A percentile compares a stretch with the other conserved stretches of the same genome.
Conservation (phyloP, 2,888 invertebrate species). For the Heteromurus nitidus region DNA sequence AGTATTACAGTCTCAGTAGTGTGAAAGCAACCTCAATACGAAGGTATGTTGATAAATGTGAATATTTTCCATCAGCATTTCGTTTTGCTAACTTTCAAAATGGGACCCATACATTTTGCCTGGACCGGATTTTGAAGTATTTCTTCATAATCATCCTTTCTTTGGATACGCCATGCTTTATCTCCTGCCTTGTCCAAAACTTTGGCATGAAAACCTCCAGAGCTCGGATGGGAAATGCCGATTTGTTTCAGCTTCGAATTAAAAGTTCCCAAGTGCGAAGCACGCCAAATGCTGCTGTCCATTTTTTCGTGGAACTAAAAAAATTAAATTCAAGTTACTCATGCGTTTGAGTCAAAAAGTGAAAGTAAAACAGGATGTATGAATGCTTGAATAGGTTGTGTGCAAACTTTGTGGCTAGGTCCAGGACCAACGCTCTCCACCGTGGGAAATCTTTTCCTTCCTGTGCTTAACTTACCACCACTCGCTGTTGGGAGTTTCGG, state of each 20-base stretch:
- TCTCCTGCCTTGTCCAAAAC: conserved; percentile 61
- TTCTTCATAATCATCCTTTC: conserved; percentile 63
- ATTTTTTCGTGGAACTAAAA: conserved; percentile 66
- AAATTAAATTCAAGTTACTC: background rate
- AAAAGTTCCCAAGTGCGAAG: conserved; percentile 67
- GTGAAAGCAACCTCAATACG: too few relatives aligned
- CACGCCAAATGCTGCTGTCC: conserved; percentile 68
- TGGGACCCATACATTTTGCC: conserved; percentile 15
- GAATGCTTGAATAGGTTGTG: background rate
- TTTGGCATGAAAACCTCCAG: conserved; percentile 64
- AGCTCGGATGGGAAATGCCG: conserved; percentile 54
- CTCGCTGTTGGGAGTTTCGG: conserved; percentile 32
- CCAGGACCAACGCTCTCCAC: conserved; percentile 59
- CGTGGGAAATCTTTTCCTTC: conserved; percentile 42
- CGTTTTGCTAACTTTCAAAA: conserved; percentile 26
- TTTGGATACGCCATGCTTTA: conserved; percentile 41
- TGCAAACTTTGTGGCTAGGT: conserved; percentile 62
- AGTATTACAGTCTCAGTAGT: too few relatives aligned
- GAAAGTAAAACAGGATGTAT: too few relatives aligned
- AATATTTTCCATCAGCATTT: background rate
- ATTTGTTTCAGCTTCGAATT: conserved; percentile 66
- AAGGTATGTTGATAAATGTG: too few relatives aligned
- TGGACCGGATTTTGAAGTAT: conserved; percentile 28
- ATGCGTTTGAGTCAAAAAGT: background rate
- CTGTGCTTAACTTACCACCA: conserved; percentile 47